Percentiles rank a stretch among this genome's conserved stretches.
Evolutionary conservation across 2,888 invertebrate species (phyloP).

Genomic region (Ptychoptera albimana): DNA sequence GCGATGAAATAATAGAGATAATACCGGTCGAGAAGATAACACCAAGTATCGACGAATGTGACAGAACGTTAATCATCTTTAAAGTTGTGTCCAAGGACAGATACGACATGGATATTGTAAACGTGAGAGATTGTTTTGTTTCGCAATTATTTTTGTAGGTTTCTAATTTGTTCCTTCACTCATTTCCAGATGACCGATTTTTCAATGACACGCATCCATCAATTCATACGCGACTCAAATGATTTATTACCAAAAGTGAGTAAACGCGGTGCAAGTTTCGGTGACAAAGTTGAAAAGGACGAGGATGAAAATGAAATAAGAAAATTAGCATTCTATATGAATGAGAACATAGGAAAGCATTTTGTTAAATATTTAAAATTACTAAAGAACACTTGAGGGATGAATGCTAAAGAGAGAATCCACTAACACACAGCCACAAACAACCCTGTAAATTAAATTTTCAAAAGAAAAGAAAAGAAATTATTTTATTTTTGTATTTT

Average conservation of each 20-base stretch:
- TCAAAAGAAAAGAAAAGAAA: too few relatives aligned
- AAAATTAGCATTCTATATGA: conserved; percentile 20
- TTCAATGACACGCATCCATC: not conserved
- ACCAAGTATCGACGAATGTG: conserved; percentile 17
- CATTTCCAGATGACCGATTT: conserved; percentile 11
- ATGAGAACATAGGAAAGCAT: conserved; percentile 22
- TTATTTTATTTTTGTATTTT: too few relatives aligned
- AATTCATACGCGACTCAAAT: conserved; percentile 15
- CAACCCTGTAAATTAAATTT: too few relatives aligned
- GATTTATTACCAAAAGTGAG: conserved; percentile 14
- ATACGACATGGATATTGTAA: conserved; percentile 13
- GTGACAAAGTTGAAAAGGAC: not conserved
- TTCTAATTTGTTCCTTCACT: not conserved
- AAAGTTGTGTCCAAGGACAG: conserved; percentile 11
- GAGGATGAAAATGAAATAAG: not conserved
- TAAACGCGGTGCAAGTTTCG: not conserved
- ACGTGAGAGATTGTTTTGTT: conserved; percentile 18
- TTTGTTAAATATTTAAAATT: conserved; percentile 20
- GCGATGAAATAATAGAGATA: conserved; percentile 20
- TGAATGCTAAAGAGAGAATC: too few relatives aligned
- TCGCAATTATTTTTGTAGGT: not conserved
- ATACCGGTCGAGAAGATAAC: conserved; percentile 20
- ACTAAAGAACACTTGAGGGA: too few relatives aligned
- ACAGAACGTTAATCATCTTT: conserved; percentile 20
- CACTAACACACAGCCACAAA: too few relatives aligned